Evolutionary conservation across 2,797 vertebrate genomes (phyloP).

Genomic region (Cynodonichthys magdalenae): DNA sequence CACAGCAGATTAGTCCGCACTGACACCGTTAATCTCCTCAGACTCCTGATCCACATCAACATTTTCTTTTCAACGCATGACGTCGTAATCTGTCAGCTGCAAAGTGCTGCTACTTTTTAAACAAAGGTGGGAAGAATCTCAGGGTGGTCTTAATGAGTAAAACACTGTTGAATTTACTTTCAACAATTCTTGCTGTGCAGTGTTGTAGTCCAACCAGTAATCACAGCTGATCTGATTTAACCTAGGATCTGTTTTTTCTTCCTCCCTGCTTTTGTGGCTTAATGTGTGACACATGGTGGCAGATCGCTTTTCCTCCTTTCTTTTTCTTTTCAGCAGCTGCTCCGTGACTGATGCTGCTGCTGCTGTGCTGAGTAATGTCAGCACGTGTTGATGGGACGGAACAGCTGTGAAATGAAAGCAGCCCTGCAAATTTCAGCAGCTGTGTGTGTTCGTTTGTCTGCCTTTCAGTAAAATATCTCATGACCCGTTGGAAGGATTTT

Average conservation of each 20-base stretch:
- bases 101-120: too few species aligned
- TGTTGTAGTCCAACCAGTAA: neutral
- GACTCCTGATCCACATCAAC: too few species aligned
- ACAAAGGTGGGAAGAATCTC: too few species aligned
- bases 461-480: too few species aligned
- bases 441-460: constrained; percentile 8
- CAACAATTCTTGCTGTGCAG: neutral
- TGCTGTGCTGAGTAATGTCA: constrained; percentile 62
- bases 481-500: too few species aligned
- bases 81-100: too few species aligned
- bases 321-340: constrained; percentile 60
- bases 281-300: constrained; percentile 11
- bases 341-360: constrained; percentile 43
- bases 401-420: constrained; percentile 37
- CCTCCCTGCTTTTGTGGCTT: neutral
- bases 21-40: too few species aligned
- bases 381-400: constrained; percentile 63
- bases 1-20: too few species aligned
- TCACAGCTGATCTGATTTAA: too few species aligned
- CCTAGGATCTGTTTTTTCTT: too few species aligned
- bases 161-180: neutral
- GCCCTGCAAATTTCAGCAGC: constrained; percentile 56
- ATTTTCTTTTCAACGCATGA: too few species aligned
- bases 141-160: too few species aligned
- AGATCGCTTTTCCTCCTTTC: constrained; percentile 27